A percentile compares a stretch with the other conserved stretches of the same genome.
Evolutionary conservation across 53 echinoderm and acorn worm genomes (phyloP).

Genomic region (Apostichopus leukothele): DNA sequence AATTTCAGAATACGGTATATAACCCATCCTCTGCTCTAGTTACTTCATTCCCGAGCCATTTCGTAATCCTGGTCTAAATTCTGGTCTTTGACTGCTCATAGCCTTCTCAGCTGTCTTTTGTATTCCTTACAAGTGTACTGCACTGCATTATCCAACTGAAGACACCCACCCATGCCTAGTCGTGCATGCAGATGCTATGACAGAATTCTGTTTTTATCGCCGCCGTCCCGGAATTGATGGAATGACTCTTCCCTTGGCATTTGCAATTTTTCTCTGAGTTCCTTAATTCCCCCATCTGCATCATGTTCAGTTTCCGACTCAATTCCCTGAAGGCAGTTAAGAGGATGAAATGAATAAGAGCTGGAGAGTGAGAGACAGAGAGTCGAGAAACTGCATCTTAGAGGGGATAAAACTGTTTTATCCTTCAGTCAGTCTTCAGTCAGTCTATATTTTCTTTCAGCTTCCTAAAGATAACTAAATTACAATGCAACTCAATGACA

Average conservation of each 20-base stretch:
- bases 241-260: not conserved
- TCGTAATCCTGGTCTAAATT: too few relatives aligned
- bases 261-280: not conserved
- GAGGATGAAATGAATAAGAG: not conserved
- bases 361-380: not conserved
- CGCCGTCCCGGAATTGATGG: not conserved
- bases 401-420: constrained; percentile 19
- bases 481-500: constrained; percentile 12
- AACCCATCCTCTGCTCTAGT: too few relatives aligned
- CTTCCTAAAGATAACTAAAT: constrained; percentile 15
- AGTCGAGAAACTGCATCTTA: not conserved
- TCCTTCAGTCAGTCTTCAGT: not conserved
- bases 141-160: too few relatives aligned
- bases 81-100: too few relatives aligned
- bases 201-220: not conserved
- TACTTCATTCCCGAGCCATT: too few relatives aligned
- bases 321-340: constrained; percentile 31
- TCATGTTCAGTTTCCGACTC: constrained; percentile 20
- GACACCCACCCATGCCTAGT: too few relatives aligned
- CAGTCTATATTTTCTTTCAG: constrained; percentile 16
- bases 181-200: too few relatives aligned
- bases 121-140: too few relatives aligned
- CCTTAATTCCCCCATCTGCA: constrained; percentile 22
- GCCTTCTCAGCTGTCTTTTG: too few relatives aligned
- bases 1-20: too few relatives aligned